Base-by-base conservation (phyloP, 2,888 invertebrate species). In the Caenorhabditis angaria region DNA sequence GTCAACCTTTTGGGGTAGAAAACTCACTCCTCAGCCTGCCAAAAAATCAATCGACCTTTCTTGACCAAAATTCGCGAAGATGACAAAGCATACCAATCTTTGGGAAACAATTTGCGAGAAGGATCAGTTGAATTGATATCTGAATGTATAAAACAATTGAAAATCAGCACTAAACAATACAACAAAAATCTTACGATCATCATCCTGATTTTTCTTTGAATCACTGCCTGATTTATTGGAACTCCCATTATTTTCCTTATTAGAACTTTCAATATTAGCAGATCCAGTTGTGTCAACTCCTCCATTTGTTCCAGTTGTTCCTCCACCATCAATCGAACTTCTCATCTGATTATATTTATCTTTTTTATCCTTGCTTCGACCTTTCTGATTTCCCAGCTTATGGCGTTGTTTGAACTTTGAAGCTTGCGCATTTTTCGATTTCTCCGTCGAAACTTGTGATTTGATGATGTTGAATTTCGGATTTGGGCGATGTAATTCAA, bases 31-130 rank as follows among this genome's bases (percentile, higher is more conserved):
- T 56, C 56, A 2, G 20, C 24, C 32, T 32, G 18, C 56, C 56
- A 56, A 20, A 56, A 56, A 3, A 28, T 56, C 56, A 32, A 14
- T 35, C 20, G 4, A 6, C 27, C 27, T 8, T 14, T 18, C 22
- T 56, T 56, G 35, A 56, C 35, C 20, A 56, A 22, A 35, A 18
- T 35, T 5, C 22, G 14, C 2, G 56, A 29, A 2, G 35, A 20
- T 20, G 56, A 56, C 5, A 27, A 10, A 10, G 18, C 25, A 28
- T 32, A 56, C 56, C 56, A 56, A 1, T 56, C 56, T 22, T 56
- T 56, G 32, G 32, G 32, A 22, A 56, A 56, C 20, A 56, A 27
- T 14, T 56, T 56, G 4, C 8, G 8, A 5, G 22, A 4, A 10
- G 32, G 29, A 20, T 56, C 56, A 1, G 56, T 56, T 24, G 55